Percentiles rank a stretch among this genome's conserved stretches.
phyloP scores from a whole-genome alignment of 2,113 vertebrate genomes.

The Stegostoma tigrinum region DNA sequence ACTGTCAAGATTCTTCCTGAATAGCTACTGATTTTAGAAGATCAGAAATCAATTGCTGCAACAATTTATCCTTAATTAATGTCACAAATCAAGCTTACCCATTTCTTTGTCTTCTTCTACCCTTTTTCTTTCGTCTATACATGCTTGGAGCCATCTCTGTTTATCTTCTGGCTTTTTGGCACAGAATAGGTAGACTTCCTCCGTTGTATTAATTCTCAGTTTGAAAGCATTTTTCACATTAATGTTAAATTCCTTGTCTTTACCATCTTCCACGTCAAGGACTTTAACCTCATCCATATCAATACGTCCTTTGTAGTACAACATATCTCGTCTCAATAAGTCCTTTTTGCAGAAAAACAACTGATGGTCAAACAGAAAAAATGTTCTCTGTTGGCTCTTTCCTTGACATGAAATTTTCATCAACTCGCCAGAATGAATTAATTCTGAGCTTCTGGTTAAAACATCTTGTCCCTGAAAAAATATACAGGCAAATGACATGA shows the following conservation, averaged over 20 bases:
- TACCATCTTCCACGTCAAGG: slow-evolving; percentile 72
- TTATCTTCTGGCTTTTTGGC: slow-evolving; percentile 86
- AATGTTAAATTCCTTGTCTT: slow-evolving; percentile 70
- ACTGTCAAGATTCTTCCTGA: not conserved
- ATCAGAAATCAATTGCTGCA: not conserved
- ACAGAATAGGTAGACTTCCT: slow-evolving; percentile 75
- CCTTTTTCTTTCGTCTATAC: slow-evolving; percentile 68
- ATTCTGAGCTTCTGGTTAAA: slow-evolving; percentile 81
- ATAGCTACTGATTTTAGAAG: not conserved
- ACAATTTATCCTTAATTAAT: not conserved
- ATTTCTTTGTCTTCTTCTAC: slow-evolving; percentile 87
- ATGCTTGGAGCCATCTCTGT: slow-evolving; percentile 80
- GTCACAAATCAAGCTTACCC: slow-evolving; percentile 61
- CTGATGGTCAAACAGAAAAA: slow-evolving; percentile 97
- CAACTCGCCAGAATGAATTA: slow-evolving; percentile 91
- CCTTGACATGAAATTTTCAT: slow-evolving; percentile 74
- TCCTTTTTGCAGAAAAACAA: slow-evolving; percentile 94
- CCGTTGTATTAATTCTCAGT: slow-evolving; percentile 62
- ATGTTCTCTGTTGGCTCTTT: slow-evolving; percentile 86
- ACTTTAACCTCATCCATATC: slow-evolving; percentile 76
- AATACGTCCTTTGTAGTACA: slow-evolving; percentile 81
- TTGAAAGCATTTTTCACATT: slow-evolving; percentile 79
- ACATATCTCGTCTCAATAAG: slow-evolving; percentile 81
- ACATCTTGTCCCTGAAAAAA: slow-evolving; percentile 74
- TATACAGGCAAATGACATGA: not conserved